These are phyloP conservation scores for Smutsia gigantea DNA, from an alignment of 2,797 vertebrate genomes.

Conservation along the genomic window DNA sequence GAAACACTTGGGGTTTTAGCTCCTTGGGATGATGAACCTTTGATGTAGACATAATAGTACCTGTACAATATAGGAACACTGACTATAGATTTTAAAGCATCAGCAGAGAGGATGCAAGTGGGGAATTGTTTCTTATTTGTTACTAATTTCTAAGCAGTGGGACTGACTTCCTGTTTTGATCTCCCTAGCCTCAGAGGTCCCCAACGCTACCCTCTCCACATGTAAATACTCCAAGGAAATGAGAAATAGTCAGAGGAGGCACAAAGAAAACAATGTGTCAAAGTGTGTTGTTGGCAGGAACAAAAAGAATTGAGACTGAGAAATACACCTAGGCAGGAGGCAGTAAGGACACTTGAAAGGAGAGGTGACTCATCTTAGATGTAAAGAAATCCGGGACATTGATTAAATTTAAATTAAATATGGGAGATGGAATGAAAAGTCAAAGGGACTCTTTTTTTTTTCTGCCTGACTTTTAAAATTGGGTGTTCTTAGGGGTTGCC, in stretches of 20 bases:
- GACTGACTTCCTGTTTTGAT: neutral
- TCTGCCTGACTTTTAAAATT: neutral
- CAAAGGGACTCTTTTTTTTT: neutral
- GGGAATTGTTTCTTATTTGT: neutral
- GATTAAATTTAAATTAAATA: constrained; percentile 65
- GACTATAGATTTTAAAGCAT: neutral
- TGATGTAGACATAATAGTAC: neutral
- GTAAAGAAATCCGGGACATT: neutral
- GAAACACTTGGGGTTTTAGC: neutral
- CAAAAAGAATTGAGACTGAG: neutral
- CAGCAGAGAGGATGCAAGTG: neutral
- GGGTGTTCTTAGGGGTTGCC: neutral
- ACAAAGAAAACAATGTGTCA: neutral
- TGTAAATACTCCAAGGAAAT: neutral
- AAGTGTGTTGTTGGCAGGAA: neutral
- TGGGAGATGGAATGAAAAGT: constrained; percentile 5
- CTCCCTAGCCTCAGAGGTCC: neutral
- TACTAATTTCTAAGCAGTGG: neutral
- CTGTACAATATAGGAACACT: neutral
- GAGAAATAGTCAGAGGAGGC: neutral
- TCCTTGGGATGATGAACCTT: neutral
- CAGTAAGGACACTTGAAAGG: neutral
- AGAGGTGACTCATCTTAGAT: constrained; percentile 35
- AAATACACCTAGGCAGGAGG: neutral
- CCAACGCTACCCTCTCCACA: rapidly evolving